Conservation (phyloP, 2,888 invertebrate species). For the Coenonympha glycerion region DNA sequence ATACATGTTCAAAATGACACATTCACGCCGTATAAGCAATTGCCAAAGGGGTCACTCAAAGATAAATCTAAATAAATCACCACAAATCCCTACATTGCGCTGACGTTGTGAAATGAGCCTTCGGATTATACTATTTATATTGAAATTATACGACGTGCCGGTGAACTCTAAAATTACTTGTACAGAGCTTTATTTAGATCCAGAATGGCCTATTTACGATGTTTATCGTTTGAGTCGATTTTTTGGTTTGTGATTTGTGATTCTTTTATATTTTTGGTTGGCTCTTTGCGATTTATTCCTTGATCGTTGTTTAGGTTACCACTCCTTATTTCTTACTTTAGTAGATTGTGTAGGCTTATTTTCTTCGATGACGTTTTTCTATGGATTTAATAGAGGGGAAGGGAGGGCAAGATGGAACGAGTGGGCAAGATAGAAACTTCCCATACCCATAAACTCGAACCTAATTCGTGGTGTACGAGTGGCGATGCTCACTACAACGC, state of each 20-base stretch:
- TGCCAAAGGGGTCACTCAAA: conserved; percentile 30
- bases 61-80: conserved; percentile 38
- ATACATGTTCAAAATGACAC: conserved; percentile 8
- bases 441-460: no score
- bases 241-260: not conserved
- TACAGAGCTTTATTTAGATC: conserved; percentile 6
- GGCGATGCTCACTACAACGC: no score
- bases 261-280: not conserved
- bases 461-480: no score
- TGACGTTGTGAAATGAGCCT: conserved; percentile 43
- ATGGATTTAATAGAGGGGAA: no score
- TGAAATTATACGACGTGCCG: conserved; percentile 27
- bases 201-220: conserved; percentile 4
- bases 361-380: no score
- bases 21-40: conserved; percentile 19
- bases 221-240: not conserved
- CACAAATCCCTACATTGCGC: conserved; percentile 36
- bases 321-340: no score
- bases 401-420: no score
- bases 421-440: no score
- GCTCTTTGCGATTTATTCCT: not conserved
- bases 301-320: not conserved
- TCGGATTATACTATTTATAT: conserved; percentile 39
- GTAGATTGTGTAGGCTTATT: no score
- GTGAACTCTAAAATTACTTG: conserved; percentile 18